Conservation (phyloP, 2,888 invertebrate genomes). For the Campoplex nolae region DNA sequence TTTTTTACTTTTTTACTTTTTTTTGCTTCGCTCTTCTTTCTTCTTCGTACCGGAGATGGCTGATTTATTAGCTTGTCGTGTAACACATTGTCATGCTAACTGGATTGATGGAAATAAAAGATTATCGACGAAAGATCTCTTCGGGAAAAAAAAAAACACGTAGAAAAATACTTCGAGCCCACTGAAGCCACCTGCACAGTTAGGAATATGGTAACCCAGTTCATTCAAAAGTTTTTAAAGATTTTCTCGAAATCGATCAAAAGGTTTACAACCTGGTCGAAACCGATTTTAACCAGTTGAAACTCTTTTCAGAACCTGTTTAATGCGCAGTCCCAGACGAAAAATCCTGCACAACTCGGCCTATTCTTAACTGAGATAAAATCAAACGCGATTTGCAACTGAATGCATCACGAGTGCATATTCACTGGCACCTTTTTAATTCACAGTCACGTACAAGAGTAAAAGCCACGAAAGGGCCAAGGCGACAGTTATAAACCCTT, state of each 20-base stretch:
- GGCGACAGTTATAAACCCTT: constrained; percentile 19
- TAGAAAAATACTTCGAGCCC: not conserved
- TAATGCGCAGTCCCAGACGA: not conserved
- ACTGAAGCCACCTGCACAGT: not conserved
- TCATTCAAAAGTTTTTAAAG: not conserved
- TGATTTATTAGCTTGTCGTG: constrained; percentile 53
- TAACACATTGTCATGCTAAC: constrained; percentile 37
- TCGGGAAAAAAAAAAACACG: not conserved
- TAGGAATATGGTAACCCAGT: not conserved
- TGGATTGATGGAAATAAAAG: constrained; percentile 31
- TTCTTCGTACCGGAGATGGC: not conserved
- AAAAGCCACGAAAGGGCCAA: constrained; percentile 1
- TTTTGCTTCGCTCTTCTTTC: not conserved
- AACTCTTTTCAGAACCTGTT: not conserved
- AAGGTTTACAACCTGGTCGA: not conserved
- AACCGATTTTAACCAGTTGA: not conserved
- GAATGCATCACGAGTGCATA: constrained; percentile 17
- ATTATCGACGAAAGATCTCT: not conserved
- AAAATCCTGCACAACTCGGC: constrained; percentile 3
- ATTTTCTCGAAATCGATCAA: not conserved
- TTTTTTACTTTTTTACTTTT: not conserved
- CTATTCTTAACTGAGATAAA: not conserved
- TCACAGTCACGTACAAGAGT: constrained; percentile 35
- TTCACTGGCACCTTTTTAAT: constrained; percentile 23
- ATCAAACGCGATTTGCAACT: constrained; percentile 33